Conservation (phyloP, 2,888 invertebrate genomes). For the Nysson spinosus region DNA sequence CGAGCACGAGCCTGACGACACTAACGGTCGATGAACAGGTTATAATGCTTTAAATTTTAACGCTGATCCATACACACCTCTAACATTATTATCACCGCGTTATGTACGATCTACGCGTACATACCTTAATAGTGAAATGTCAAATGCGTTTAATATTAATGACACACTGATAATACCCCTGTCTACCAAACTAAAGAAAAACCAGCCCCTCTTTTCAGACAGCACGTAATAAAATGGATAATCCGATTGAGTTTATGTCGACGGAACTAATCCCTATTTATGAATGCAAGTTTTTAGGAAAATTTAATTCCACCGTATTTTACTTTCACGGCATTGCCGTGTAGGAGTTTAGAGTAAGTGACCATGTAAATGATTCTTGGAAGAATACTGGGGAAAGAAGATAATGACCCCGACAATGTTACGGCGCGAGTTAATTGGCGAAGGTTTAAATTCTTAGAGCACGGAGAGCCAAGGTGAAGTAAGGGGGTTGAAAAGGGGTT, state of each 20-base stretch:
- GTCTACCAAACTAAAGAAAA: too few relatives aligned
- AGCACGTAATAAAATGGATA: too few relatives aligned
- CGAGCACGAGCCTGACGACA: not conserved
- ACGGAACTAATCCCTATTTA: too few relatives aligned
- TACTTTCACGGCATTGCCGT: slow-evolving; percentile 12
- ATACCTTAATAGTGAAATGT: slow-evolving; percentile 9
- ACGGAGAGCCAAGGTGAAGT: not conserved
- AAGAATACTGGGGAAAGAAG: slow-evolving; percentile 16
- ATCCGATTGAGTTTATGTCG: too few relatives aligned
- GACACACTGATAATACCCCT: slow-evolving; percentile 11
- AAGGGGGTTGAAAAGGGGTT: not conserved
- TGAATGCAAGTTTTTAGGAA: too few relatives aligned
- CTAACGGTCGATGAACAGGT: slow-evolving; percentile 49
- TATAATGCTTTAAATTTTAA: slow-evolving; percentile 46
- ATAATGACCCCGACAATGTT: slow-evolving; percentile 44
- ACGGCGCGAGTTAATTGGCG: slow-evolving; percentile 43
- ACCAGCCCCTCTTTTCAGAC: too few relatives aligned
- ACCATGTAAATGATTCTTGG: slow-evolving; percentile 44
- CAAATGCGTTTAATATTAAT: not conserved
- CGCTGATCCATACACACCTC: slow-evolving; percentile 39
- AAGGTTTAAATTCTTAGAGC: slow-evolving; percentile 33
- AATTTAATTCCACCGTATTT: too few relatives aligned
- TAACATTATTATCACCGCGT: slow-evolving; percentile 43
- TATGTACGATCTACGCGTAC: slow-evolving; percentile 6
- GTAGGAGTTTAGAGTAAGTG: slow-evolving; percentile 17